Percentiles rank a stretch among this genome's conserved stretches.
Evolutionary conservation across 2,888 invertebrate species (phyloP).

Genomic region (Diogma glabrata): DNA sequence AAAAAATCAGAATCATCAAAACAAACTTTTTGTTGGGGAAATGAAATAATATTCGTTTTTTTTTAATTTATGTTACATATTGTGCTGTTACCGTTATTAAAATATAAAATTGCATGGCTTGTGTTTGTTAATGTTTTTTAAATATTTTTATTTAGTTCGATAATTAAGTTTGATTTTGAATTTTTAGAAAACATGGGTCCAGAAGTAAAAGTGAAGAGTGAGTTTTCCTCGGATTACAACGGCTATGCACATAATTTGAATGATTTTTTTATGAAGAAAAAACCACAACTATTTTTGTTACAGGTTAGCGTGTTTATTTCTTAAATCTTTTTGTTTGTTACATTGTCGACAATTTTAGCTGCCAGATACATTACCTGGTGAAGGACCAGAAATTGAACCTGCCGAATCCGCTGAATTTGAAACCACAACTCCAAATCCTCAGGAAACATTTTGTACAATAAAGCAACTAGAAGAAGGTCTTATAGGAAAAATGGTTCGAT

Average conservation of each 20-base stretch:
- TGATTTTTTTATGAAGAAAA: slow-evolving; percentile 25
- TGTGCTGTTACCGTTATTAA: no score
- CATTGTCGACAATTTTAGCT: no score
- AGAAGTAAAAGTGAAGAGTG: not conserved
- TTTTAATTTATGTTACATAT: no score
- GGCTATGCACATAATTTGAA: slow-evolving; percentile 27
- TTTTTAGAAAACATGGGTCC: not conserved
- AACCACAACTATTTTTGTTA: slow-evolving; percentile 31
- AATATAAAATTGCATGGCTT: no score
- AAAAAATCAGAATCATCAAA: no score
- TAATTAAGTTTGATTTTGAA: no score
- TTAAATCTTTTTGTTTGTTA: not conserved
- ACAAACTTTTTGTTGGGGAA: no score
- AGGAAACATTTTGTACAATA: slow-evolving; percentile 34
- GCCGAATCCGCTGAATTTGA: slow-evolving; percentile 13
- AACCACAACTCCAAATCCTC: slow-evolving; percentile 23
- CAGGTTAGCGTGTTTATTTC: slow-evolving; percentile 27
- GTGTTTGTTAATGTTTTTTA: not conserved
- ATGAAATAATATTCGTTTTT: no score
- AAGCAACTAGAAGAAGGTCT: slow-evolving; percentile 44
- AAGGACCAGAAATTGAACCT: slow-evolving; percentile 21
- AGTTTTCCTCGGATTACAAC: not conserved
- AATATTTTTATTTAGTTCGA: not conserved
- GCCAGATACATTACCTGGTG: slow-evolving; percentile 29
- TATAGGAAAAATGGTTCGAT: slow-evolving; percentile 45